These are phyloP conservation scores for Melanchra persicariae DNA, from an alignment of 2,888 invertebrate genomes.

Conservation along the genomic window DNA sequence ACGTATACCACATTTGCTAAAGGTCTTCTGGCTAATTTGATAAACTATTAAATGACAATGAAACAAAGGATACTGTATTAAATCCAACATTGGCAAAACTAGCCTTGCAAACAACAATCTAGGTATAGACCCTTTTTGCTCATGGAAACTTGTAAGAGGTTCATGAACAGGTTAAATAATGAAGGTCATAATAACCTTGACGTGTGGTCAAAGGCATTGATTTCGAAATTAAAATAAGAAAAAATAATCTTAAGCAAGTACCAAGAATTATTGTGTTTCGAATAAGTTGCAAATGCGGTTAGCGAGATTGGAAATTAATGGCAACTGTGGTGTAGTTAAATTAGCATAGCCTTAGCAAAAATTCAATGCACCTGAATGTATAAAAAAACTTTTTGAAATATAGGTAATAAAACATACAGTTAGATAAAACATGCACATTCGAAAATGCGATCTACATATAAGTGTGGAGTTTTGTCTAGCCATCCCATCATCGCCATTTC, in stretches of 20 bases:
- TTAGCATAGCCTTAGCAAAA: neutral
- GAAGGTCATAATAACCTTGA: slow-evolving; percentile 47
- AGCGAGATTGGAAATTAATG: slow-evolving; percentile 5
- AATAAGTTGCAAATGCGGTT: slow-evolving; percentile 16
- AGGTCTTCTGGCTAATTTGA: slow-evolving; percentile 19
- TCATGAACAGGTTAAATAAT: slow-evolving; percentile 35
- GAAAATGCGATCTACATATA: neutral
- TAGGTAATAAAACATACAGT: neutral
- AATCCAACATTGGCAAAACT: neutral
- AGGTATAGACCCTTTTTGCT: slow-evolving; percentile 5
- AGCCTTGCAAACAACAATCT: neutral
- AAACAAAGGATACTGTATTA: neutral
- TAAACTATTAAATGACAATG: slow-evolving; percentile 20
- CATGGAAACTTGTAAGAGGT: slow-evolving; percentile 7
- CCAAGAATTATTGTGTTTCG: slow-evolving; percentile 14
- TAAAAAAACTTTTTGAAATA: neutral
- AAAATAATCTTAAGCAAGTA: slow-evolving; percentile 26
- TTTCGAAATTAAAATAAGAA: slow-evolving; percentile 35
- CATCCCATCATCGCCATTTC: neutral
- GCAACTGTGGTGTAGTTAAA: neutral
- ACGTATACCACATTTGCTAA: slow-evolving; percentile 12
- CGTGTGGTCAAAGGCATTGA: slow-evolving; percentile 41
- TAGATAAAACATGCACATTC: neutral
- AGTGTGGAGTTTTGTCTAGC: no score
- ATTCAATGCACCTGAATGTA: neutral